Evolutionary conservation across 2,113 vertebrate species (phyloP), one percentile per base, ranked within the genome.

Genomic region (Serinus canaria): DNA sequence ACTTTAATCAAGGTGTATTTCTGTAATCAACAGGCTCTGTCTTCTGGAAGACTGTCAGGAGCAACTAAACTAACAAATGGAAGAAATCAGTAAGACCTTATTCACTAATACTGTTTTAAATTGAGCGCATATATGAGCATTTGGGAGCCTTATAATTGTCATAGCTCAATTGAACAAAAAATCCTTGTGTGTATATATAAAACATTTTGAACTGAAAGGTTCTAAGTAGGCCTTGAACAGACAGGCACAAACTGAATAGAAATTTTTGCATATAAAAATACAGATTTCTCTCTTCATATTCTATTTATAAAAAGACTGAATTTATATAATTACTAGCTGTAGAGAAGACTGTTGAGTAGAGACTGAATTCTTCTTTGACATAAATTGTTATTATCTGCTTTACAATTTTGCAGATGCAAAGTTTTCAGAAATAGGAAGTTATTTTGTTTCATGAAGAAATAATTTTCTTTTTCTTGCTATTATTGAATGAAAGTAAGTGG

Each of bases 31-130:
- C 78, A 98, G 98, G 97, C 94, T 23, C 43, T 98, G 43, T 96
- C 98, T 94, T 98, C 98, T 86, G 98, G 97, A 92, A 98, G 96
- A 66, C 95, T 97, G 15, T 39, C 92, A 15, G 97, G 97, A 95
- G 63, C 98, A 79, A 66, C 80, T 56, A 98, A 97, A 77, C 47
- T 94, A 49, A 72, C 94, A 73, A 95, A n/a, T 72, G 97, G 97
- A 87, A 98, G 96, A 92, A 98, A 97, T 89, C 94, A 95, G 98
- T 98, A 97, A 97, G 98, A 77, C 19, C 9, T 56, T 62, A 19
- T 47, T 89, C 10, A 17, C 27, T 4, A 41, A 25, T 52, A 22
- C 30, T 73, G 1, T 21, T 47, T 74, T 27, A 37, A 67, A 30
- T 10, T 24, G 35, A 15, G 23, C 7, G 10, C 53, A 9, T 1